Evolutionary conservation across 2,113 vertebrate genomes (phyloP).

Genomic region (Athene noctua): DNA sequence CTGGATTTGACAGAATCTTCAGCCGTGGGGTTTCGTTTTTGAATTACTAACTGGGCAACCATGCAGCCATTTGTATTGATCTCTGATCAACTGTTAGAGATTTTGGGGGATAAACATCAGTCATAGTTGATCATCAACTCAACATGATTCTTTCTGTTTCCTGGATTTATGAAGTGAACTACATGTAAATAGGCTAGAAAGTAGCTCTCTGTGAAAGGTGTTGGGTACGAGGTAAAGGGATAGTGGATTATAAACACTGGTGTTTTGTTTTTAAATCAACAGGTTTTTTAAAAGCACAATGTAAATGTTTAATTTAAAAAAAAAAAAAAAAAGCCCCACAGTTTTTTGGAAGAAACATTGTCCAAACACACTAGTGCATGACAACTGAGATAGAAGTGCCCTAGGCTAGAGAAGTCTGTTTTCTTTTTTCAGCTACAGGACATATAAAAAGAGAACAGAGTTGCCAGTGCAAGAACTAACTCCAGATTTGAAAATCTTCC

Average conservation of each 20-base stretch:
- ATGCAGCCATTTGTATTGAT: not conserved
- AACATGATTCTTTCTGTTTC: not conserved
- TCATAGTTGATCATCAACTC: not conserved
- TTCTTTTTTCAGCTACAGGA: not conserved
- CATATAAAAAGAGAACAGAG: not conserved
- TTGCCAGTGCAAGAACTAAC: not conserved
- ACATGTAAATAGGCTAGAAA: not conserved
- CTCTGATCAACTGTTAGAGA: not conserved
- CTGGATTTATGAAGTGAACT: not conserved
- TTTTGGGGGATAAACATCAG: not conserved
- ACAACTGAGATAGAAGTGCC: not conserved
- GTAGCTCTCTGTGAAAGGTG: not conserved
- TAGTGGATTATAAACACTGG: not conserved
- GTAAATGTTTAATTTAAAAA: not conserved
- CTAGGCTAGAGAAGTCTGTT: not conserved
- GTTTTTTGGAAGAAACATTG: not conserved
- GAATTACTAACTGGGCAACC: not conserved
- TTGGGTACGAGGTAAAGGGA: not conserved
- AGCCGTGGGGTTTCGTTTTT: not conserved
- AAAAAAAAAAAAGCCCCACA: not conserved
- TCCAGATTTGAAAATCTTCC: constrained; percentile 13
- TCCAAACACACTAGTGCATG: not conserved
- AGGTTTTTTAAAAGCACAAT: not conserved
- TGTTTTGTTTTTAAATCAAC: not conserved
- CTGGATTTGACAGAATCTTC: not conserved